Evolutionary conservation across 2,113 vertebrate genomes (phyloP).

Genomic region (Pipra filicauda): DNA sequence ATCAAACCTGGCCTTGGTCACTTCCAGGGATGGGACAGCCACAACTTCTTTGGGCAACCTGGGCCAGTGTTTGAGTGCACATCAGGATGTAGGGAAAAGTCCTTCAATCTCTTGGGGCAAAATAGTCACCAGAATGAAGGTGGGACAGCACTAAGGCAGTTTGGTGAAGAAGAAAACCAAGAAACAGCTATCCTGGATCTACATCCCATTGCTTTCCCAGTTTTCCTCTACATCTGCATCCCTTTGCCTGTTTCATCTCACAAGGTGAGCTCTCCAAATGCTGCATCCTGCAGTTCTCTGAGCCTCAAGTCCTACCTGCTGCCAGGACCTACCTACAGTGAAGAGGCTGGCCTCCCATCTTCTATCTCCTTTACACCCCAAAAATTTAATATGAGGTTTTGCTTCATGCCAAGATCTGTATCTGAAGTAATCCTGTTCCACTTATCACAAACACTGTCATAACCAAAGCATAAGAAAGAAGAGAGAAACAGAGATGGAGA

Average conservation of each 20-base stretch:
- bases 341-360: background rate
- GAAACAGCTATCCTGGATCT: background rate
- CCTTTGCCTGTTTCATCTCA: background rate
- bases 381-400: background rate
- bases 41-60: background rate
- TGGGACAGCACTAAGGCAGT: background rate
- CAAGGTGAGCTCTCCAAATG: background rate
- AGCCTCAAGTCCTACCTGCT: background rate
- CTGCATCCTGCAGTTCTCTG: background rate
- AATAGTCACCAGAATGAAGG: background rate
- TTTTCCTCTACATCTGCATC: background rate
- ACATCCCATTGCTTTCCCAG: background rate
- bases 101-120: background rate
- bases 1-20: rapidly evolving
- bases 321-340: background rate
- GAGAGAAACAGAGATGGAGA: background rate
- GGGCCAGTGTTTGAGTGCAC: background rate
- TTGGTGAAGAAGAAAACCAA: background rate
- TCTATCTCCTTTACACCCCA: background rate
- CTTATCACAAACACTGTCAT: background rate
- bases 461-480: background rate
- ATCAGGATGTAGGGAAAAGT: background rate
- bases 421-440: background rate
- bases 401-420: background rate
- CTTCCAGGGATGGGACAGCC: background rate